Conservation (phyloP, 2,113 vertebrate genomes). For the Isichthys henryi region DNA sequence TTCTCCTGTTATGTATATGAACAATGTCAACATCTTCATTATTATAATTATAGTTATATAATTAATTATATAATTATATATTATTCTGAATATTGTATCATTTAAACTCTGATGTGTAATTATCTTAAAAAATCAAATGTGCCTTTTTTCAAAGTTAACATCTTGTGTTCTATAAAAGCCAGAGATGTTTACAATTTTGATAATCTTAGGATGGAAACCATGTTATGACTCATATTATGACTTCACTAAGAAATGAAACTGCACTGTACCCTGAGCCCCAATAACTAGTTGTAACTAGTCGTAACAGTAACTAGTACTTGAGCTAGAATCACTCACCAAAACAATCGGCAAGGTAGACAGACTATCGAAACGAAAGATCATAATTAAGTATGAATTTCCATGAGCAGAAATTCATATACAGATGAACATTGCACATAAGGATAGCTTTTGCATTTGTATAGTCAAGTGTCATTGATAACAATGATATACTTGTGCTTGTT, state of each 20-base stretch:
- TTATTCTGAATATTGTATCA: neutral
- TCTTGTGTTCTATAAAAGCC: neutral
- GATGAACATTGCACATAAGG: neutral
- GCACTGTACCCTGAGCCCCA: neutral
- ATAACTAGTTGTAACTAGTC: neutral
- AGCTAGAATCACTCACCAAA: neutral
- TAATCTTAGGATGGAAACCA: neutral
- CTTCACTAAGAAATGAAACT: neutral
- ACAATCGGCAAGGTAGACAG: neutral
- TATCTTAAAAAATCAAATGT: constrained; percentile 7
- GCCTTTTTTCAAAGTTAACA: neutral
- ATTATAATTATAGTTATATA: neutral
- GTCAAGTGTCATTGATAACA: neutral
- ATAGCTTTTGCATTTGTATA: neutral
- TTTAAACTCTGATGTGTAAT: neutral
- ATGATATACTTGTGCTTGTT: neutral
- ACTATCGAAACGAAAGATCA: neutral
- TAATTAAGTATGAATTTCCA: neutral
- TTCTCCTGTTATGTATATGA: neutral
- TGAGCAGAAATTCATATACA: neutral
- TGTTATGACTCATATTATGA: neutral
- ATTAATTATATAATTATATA: neutral
- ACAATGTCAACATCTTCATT: constrained; percentile 15
- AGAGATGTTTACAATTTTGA: neutral
- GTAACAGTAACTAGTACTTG: neutral